Base-by-base conservation (phyloP, 2,113 vertebrate species). In the Hyaena hyaena region DNA sequence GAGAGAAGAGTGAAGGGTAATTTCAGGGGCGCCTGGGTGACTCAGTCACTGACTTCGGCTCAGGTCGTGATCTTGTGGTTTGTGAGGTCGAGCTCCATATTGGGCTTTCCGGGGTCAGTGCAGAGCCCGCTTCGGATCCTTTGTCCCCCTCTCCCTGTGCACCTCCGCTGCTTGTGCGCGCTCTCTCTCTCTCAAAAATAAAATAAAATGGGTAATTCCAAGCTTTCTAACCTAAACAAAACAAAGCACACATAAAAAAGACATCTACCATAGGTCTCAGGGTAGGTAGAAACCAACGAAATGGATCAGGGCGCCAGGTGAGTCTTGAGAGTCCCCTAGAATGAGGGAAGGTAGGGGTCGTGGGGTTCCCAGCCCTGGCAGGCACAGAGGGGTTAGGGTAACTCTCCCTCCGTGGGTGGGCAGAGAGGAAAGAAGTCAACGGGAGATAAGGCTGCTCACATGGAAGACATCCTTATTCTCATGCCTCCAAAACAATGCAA, bases 381-480 rank as follows among this genome's bases (percentile, higher is more conserved):
- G 7, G 43, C n/a, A 33, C 89, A 65, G 21, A 74, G 19, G 35
- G 33, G n/a, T 65, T 12, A 6, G 4, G 24, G 26, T 14, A 43
- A 16, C 71, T 26, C 28, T 58, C 39, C 12, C 6, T 11, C 1
- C 2, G 4, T 2, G 10, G n/a, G 10, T 19, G 8, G 45, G 45
- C 17, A 76, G 55, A 31, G 31, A 83, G 96, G 33, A 35, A 98
- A 94, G 1, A 98, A 66, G 80, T 97, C 12, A 97, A 98, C 35
- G 26, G 77, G 55, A 89, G 77, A 10, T 19, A 87, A 12, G 33
- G 90, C 98, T 96, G 93, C 99, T 98, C 4, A 98, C 98, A 97
- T 98, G 99, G 92, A 99, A 99, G 61, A 92, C 93, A 10, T 98
- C 98, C 98, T 99, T 98, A 26, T 98, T 99, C 98, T 99, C 98